These are phyloP conservation scores for Heliornis fulica DNA, from an alignment of 2,113 vertebrate genomes.

Conservation along the genomic window DNA sequence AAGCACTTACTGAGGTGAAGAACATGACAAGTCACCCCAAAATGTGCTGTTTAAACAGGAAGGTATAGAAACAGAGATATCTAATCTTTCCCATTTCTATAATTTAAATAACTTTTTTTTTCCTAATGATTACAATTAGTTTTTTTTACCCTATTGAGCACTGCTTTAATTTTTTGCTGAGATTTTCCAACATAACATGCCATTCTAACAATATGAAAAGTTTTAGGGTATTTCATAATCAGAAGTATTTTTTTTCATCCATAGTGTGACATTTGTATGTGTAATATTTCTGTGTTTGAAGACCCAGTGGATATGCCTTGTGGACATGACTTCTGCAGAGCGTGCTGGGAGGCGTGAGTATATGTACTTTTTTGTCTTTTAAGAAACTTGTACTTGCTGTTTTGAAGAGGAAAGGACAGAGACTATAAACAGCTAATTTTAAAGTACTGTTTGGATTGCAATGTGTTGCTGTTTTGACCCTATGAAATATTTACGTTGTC, in stretches of 20 bases:
- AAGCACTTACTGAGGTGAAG: neutral
- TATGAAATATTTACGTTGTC: neutral
- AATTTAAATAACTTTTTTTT: neutral
- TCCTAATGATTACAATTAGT: neutral
- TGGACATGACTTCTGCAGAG: slow-evolving; percentile 95
- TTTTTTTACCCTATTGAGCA: neutral
- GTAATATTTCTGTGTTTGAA: slow-evolving; percentile 92
- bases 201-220: neutral
- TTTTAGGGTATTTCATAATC: neutral
- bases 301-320: slow-evolving; percentile 96
- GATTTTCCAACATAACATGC: neutral
- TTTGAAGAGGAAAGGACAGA: neutral
- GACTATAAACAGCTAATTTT: neutral
- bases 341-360: slow-evolving; percentile 97
- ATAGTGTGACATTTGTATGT: slow-evolving; percentile 98
- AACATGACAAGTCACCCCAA: neutral
- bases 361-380: neutral
- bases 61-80: neutral
- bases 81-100: neutral
- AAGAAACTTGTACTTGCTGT: neutral
- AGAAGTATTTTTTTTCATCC: slow-evolving; percentile 27
- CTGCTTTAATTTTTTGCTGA: neutral
- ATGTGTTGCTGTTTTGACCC: neutral
- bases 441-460: neutral
- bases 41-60: neutral